Conservation (phyloP, 2,888 invertebrate species). For the Drosophila koepferae region DNA sequence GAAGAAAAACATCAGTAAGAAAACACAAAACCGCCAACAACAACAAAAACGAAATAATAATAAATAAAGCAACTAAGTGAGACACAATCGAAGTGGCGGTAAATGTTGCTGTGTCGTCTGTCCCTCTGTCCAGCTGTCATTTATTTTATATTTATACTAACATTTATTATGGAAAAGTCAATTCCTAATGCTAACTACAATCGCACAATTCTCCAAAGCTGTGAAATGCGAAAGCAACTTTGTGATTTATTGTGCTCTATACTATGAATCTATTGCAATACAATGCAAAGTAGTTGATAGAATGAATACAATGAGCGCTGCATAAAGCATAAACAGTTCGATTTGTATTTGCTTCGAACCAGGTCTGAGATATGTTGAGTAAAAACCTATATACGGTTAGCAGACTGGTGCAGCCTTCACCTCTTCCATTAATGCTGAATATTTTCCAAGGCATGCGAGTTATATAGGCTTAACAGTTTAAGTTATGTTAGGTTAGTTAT, state of each 20-base stretch:
- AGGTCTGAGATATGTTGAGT: not conserved
- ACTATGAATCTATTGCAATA: not conserved
- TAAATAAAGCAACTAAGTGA: conserved; percentile 56
- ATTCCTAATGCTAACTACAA: conserved; percentile 10
- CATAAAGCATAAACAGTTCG: not conserved
- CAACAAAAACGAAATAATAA: conserved; percentile 35
- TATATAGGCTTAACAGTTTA: not conserved
- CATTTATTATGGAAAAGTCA: conserved; percentile 30
- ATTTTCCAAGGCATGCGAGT: not conserved
- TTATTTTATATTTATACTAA: conserved; percentile 48
- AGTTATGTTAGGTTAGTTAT: too few relatives aligned
- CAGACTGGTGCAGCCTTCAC: not conserved
- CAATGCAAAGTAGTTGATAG: not conserved
- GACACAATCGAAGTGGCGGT: conserved; percentile 51
- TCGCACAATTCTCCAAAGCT: not conserved
- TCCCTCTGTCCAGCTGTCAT: conserved; percentile 20
- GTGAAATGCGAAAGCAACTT: conserved; percentile 20
- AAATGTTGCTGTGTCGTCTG: conserved; percentile 17
- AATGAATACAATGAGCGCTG: not conserved
- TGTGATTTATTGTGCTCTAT: not conserved
- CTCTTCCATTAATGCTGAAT: not conserved
- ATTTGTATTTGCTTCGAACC: too few relatives aligned
- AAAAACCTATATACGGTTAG: not conserved
- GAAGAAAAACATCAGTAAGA: not conserved
- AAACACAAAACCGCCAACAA: not conserved